These are phyloP conservation scores for Nyctibius grandis DNA, from an alignment of 2,797 vertebrate genomes.

Conservation along the genomic window DNA sequence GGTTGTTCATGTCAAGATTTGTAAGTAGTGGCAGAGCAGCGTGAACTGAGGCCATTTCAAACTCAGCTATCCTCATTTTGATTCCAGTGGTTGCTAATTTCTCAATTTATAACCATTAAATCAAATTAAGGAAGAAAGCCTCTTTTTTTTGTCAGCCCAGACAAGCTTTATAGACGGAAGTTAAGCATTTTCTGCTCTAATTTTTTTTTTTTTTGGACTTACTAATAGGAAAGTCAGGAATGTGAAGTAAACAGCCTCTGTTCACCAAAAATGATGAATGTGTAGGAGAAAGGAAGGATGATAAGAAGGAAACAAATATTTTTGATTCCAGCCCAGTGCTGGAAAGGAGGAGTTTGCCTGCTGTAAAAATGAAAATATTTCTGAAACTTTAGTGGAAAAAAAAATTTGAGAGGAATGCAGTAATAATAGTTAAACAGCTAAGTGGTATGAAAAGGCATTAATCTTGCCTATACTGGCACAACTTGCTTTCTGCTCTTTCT, in stretches of 20 bases:
- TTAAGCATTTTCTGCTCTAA: neutral
- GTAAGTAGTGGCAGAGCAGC: neutral
- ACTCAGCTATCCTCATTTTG: neutral
- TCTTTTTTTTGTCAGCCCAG: neutral
- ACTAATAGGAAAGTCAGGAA: neutral
- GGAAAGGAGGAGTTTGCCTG: neutral
- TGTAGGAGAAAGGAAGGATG: neutral
- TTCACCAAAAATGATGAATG: neutral
- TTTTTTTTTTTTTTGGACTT: neutral
- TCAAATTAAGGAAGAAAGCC: conserved; percentile 14
- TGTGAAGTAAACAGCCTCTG: neutral
- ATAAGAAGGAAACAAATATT: neutral
- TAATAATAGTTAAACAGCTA: neutral
- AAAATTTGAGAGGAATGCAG: neutral
- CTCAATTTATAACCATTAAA: conserved; percentile 17
- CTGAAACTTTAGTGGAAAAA: conserved; percentile 4
- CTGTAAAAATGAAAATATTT: conserved; percentile 19
- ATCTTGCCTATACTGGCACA: neutral
- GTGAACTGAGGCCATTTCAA: neutral
- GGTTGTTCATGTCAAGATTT: neutral
- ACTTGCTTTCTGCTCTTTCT: neutral
- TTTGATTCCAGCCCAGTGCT: neutral
- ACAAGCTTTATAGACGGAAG: neutral
- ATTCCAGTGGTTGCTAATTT: neutral
- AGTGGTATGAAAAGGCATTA: neutral